A percentile compares a stretch with the other conserved stretches of the same genome.
Evolutionary conservation across 2,888 invertebrate genomes (phyloP).

Genomic region (Dasysyrphus tricinctus): DNA sequence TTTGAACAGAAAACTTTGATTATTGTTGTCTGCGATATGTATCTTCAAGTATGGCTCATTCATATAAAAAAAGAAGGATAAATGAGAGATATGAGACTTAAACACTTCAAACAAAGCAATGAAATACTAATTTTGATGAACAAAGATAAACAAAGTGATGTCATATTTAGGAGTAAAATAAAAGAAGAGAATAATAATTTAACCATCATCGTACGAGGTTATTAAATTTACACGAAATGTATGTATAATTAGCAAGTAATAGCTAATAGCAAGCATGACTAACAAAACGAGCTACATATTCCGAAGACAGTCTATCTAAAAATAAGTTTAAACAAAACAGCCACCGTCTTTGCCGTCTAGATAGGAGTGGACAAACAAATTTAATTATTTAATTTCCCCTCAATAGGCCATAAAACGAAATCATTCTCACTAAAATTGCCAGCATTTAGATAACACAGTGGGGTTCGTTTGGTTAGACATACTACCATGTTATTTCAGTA

Average conservation of each 20-base stretch:
- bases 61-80: neutral
- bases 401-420: neutral
- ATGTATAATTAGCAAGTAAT: slow-evolving; percentile 17
- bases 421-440: neutral
- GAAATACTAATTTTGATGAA: neutral
- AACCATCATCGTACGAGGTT: neutral
- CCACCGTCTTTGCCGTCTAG: neutral
- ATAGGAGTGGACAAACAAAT: neutral
- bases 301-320: neutral
- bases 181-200: neutral
- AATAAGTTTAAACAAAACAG: slow-evolving; percentile 1
- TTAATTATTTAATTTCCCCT: slow-evolving; percentile 11
- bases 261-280: slow-evolving; percentile 15
- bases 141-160: slow-evolving; percentile 10
- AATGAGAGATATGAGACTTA: neutral
- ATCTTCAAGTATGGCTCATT: neutral
- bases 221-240: neutral
- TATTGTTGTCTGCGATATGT: slow-evolving; percentile 5
- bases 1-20: slow-evolving; percentile 9
- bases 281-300: neutral
- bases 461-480: neutral
- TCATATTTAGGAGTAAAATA: neutral
- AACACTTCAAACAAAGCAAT: neutral
- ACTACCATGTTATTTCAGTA: neutral
- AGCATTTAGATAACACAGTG: neutral